Conservation (phyloP, 2,113 vertebrate genomes). For the Podarcis muralis region DNA sequence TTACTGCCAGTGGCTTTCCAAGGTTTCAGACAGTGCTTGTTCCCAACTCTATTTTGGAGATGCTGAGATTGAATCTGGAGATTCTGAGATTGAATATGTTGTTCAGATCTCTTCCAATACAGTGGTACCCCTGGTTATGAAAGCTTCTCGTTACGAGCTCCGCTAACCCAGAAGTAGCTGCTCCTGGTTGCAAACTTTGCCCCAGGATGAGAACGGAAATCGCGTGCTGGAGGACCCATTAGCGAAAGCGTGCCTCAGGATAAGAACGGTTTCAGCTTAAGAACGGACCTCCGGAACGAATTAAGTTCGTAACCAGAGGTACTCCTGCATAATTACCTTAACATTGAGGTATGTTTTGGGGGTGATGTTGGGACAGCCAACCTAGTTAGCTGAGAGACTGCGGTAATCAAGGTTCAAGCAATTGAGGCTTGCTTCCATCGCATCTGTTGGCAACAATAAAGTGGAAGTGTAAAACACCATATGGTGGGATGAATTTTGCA, state of each 20-base stretch:
- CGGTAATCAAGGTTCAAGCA: not conserved
- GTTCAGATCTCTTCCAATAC: not conserved
- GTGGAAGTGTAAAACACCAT: not conserved
- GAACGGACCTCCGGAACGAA: no score
- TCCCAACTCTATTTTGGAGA: not conserved
- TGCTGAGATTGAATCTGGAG: not conserved
- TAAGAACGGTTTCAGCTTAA: no score
- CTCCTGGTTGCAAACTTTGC: no score
- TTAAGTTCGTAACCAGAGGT: no score
- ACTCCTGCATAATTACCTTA: not conserved
- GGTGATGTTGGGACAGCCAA: not conserved
- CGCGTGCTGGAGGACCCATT: no score
- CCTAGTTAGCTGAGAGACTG: not conserved
- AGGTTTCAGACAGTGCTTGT: not conserved
- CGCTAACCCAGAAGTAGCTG: no score
- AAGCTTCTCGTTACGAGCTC: no score
- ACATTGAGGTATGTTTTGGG: not conserved
- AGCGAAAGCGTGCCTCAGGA: no score
- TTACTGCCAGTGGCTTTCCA: not conserved
- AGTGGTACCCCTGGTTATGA: no score
- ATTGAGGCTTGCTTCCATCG: not conserved
- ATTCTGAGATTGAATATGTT: not conserved
- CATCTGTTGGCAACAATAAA: not conserved
- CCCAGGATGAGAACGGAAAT: no score
- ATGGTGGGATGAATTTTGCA: constrained; percentile 6